These are phyloP conservation scores for Macropodus opercularis DNA, from an alignment of 2,797 vertebrate species.

Conservation along the genomic window DNA sequence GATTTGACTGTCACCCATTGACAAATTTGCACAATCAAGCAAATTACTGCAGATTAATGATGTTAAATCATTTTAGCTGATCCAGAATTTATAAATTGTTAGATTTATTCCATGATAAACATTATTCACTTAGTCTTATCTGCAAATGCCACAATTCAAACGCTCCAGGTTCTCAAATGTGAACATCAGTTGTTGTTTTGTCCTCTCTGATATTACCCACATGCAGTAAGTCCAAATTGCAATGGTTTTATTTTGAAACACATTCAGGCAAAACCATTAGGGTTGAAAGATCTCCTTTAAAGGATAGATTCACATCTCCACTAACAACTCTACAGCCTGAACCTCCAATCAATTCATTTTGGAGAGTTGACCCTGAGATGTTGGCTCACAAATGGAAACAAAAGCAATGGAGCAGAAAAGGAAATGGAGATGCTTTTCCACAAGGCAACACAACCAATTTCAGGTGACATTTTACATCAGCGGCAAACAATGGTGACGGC, in stretches of 20 bases:
- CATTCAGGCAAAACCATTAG: not conserved
- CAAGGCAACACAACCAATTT: conserved; percentile 67
- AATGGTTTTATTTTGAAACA: not conserved
- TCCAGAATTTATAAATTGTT: no score
- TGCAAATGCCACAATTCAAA: no score
- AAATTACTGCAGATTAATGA: no score
- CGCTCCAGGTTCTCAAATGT: no score
- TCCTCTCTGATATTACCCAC: no score
- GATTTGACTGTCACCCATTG: no score
- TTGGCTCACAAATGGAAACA: conserved; percentile 41
- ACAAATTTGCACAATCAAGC: no score
- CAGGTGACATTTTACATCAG: conserved; percentile 74
- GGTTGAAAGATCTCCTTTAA: not conserved
- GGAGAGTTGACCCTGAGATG: conserved; percentile 26
- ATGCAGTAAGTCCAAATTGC: not conserved
- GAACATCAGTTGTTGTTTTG: no score
- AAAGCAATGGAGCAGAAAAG: conserved; percentile 46
- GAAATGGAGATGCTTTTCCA: conserved; percentile 55
- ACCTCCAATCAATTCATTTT: conserved; percentile 13
- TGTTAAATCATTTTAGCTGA: not conserved
- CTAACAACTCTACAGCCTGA: conserved; percentile 3
- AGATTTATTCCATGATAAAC: no score
- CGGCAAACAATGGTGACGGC: conserved; percentile 49
- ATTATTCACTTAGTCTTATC: no score
- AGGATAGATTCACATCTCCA: conserved; percentile 6